phyloP scores from a whole-genome alignment of 1,140 invertebrate genomes.

The Coenobita brevimanus region DNA sequence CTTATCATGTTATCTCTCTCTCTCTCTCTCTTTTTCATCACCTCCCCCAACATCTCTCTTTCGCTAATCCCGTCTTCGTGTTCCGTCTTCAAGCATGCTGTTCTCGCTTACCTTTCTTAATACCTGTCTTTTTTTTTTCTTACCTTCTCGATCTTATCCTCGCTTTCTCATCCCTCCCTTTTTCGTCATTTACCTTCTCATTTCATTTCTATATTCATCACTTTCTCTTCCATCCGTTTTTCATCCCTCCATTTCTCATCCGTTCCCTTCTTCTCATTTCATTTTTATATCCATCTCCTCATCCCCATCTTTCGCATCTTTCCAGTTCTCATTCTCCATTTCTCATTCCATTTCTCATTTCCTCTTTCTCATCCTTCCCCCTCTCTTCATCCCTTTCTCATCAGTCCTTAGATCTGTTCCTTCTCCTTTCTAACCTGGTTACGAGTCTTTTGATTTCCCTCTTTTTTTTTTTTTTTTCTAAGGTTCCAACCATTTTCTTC shows the following conservation, averaged over 20 bases:
- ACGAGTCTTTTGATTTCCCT: too few species aligned
- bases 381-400: too few species aligned
- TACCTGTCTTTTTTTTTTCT: not conserved
- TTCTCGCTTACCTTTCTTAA: not conserved
- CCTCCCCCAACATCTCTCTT: too few species aligned
- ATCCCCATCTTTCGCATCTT: not conserved
- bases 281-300: not conserved
- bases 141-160: not conserved
- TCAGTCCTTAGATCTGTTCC: too few species aligned
- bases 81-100: not conserved
- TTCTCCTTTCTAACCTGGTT: too few species aligned
- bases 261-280: not conserved
- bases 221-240: not conserved
- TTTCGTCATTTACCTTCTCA: not conserved
- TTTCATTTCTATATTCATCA: not conserved
- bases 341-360: too few species aligned
- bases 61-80: not conserved
- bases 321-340: too few species aligned
- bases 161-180: not conserved
- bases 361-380: too few species aligned
- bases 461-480: too few species aligned
- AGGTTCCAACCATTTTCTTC: too few species aligned
- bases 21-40: not conserved
- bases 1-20: not conserved
- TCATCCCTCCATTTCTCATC: not conserved